phyloP scores from a whole-genome alignment of 2,113 vertebrate species.

The Pluvialis apricaria region DNA sequence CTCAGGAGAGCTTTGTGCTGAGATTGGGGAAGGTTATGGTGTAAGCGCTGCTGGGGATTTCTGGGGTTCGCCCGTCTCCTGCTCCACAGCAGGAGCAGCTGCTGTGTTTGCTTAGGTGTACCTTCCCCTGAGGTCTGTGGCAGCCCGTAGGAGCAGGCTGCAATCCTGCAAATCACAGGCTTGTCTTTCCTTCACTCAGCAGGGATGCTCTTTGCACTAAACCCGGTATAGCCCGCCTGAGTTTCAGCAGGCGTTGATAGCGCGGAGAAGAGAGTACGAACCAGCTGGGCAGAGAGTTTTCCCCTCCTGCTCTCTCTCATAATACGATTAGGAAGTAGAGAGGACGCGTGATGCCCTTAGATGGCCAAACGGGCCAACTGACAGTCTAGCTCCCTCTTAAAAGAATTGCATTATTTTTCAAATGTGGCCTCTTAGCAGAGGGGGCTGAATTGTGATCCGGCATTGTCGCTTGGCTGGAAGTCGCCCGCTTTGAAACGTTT shows the following conservation, averaged over 20 bases:
- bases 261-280: not conserved
- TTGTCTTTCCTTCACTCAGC: constrained; percentile 5
- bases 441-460: not conserved
- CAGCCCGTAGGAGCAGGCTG: not conserved
- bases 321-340: not conserved
- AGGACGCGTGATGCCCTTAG: not conserved
- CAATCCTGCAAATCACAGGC: not conserved
- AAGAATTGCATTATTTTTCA: not conserved
- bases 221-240: not conserved
- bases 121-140: not conserved
- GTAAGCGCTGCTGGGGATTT: not conserved
- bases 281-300: not conserved
- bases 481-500: not conserved
- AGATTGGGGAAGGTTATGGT: not conserved
- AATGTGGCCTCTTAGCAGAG: not conserved
- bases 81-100: not conserved
- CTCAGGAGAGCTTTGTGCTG: not conserved
- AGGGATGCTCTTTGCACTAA: constrained; percentile 5
- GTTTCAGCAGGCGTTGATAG: not conserved
- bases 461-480: not conserved
- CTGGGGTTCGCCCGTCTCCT: not conserved
- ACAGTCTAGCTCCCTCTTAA: not conserved
- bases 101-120: not conserved
- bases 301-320: not conserved
- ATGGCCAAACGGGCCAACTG: not conserved